These are phyloP conservation scores for Hyaena hyaena DNA, from an alignment of 2,113 vertebrate genomes.

Conservation along the genomic window DNA sequence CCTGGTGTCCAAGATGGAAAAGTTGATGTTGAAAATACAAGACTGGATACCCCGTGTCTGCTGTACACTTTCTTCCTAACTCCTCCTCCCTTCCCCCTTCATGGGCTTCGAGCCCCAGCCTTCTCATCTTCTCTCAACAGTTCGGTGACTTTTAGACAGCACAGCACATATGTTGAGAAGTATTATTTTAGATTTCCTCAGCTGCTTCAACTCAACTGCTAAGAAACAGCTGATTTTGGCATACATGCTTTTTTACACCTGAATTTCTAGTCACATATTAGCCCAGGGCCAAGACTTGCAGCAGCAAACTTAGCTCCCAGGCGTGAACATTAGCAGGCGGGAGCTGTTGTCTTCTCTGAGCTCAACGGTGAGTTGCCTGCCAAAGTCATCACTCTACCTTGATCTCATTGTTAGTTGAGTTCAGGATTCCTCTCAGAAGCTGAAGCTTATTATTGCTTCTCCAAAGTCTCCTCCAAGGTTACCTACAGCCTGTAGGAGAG, in stretches of 20 bases:
- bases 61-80: not conserved
- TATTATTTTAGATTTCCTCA: conserved; percentile 35
- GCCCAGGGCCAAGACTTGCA: conserved; percentile 32
- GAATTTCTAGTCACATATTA: conserved; percentile 55
- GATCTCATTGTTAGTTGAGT: not conserved
- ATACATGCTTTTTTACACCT: conserved; percentile 5
- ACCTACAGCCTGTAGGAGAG: not conserved
- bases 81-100: not conserved
- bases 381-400: not conserved
- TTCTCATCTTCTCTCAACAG: not conserved
- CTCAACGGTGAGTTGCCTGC: not conserved
- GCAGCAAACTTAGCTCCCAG: conserved; percentile 19
- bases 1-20: not conserved
- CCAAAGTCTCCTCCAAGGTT: conserved; percentile 16
- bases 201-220: not conserved
- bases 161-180: not conserved
- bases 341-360: not conserved
- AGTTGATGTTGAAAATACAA: not conserved
- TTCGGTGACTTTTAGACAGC: not conserved
- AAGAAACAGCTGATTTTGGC: conserved; percentile 27
- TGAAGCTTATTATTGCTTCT: not conserved
- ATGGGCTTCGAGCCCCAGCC: not conserved
- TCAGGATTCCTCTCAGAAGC: conserved; percentile 24
- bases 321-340: not conserved
- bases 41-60: not conserved